Percentiles rank a stretch among this genome's conserved stretches.
Evolutionary conservation across 2,888 invertebrate species (phyloP).

Genomic region (Marronus borbonicus): DNA sequence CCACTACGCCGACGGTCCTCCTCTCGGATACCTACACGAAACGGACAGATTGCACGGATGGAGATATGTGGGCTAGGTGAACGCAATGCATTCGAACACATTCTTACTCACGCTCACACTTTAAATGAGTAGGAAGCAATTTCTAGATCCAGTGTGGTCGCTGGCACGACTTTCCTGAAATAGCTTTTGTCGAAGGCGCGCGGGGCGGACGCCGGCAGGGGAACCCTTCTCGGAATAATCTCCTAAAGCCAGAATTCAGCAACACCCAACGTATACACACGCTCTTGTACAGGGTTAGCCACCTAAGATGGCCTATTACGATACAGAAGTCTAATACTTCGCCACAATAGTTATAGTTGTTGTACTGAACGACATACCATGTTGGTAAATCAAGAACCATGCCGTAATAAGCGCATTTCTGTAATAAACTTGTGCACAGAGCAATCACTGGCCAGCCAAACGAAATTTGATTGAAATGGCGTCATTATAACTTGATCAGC

Average conservation of each 20-base stretch:
- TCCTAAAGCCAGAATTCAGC: constrained; percentile 56
- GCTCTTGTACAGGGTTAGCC: background rate
- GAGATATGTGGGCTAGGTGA: constrained; percentile 35
- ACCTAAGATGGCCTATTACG: background rate
- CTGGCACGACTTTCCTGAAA: constrained; percentile 56
- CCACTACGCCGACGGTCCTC: background rate
- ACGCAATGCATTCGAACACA: constrained; percentile 38
- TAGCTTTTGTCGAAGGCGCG: constrained; percentile 52
- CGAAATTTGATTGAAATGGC: too few species aligned
- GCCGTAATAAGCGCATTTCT: too few species aligned
- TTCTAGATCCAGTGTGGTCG: constrained; percentile 56
- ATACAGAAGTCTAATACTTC: too few species aligned
- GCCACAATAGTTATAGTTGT: too few species aligned
- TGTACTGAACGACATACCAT: too few species aligned
- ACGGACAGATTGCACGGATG: background rate
- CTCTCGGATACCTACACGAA: background rate
- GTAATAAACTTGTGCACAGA: too few species aligned
- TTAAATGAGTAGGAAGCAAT: constrained; percentile 55
- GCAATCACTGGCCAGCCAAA: too few species aligned
- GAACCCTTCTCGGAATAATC: constrained; percentile 55
- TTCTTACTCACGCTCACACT: constrained; percentile 44
- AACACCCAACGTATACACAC: constrained; percentile 53
- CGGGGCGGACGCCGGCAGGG: constrained; percentile 48
- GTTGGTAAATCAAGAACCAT: too few species aligned
- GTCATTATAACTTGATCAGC: too few species aligned